Base-by-base conservation (phyloP, 35 echinoderm and acorn worm genomes). In the Eucidaris tribuloides region DNA sequence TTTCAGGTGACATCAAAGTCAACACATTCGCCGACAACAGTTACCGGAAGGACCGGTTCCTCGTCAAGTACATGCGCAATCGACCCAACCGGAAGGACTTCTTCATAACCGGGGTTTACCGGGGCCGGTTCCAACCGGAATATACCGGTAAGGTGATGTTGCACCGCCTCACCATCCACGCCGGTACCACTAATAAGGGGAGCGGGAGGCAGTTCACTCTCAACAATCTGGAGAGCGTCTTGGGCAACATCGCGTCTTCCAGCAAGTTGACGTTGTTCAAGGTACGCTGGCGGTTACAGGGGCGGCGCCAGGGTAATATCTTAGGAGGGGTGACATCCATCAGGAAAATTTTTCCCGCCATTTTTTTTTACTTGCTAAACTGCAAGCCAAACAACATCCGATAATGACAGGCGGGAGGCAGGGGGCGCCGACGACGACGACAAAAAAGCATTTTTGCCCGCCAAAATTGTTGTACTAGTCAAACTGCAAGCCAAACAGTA, bases 11-110 rank as follows among this genome's bases (percentile, higher is more conserved):
- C 74, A 72, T 93, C 59, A 79, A 78, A 30, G 74, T 93, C 40
- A 90, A 96, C 74, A 96, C 92, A 14, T 96, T 96, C 76, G 86
- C 82, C 0, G 83, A 96, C 65, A 76, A 90, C 39, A 96, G 92
- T 46, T 96, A 96, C 62, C 80, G 88, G 33, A 86, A 86, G 54
- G 92, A 96, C 34, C 49, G 92, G n/a, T 63, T 96, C 32, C 62
- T 81, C 37, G 49, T 96, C 17, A 83, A 81, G 82, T 96, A 86
- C 45, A 57, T 96, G 55, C 83, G 92, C 20, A 96, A 96, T 42
- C 83, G 92, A 58, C 80, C 79, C 50, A 96, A 96, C 83, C 71
- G 92, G 14, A 86, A 83, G 83, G 89, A 42, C 90, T 92, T 83
- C 78, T 90, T 77, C 62, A 76, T 70, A 61, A 85, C 83, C 27